Conservation (phyloP, 1,140 invertebrate species). For the Hyposmocoma kahamanoa region DNA sequence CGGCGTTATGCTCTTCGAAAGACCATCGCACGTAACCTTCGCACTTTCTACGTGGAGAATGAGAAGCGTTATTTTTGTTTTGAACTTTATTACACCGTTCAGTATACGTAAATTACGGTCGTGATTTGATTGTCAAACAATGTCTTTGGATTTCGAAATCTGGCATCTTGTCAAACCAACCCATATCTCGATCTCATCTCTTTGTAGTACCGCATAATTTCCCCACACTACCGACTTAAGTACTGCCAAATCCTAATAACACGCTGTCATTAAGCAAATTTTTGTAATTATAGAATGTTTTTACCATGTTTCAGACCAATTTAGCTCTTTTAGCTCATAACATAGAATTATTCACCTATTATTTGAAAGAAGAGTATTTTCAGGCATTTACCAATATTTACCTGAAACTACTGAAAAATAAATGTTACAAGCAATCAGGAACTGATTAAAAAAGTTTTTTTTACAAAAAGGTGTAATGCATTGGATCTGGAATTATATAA, state of each 20-base stretch:
- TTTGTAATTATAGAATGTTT: too few relatives aligned
- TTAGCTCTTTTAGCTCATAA: too few relatives aligned
- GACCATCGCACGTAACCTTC: too few relatives aligned
- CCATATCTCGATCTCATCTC: slow-evolving; percentile 31
- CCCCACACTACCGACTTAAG: not conserved
- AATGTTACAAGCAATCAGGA: too few relatives aligned
- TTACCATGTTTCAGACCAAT: too few relatives aligned
- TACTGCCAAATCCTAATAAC: slow-evolving; percentile 17
- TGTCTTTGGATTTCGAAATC: slow-evolving; percentile 20
- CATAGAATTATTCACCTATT: too few relatives aligned
- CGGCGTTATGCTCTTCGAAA: too few relatives aligned
- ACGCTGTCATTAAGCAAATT: not conserved
- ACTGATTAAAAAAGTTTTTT: too few relatives aligned
- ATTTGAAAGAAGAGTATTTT: too few relatives aligned
- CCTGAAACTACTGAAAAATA: too few relatives aligned
- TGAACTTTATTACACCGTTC: slow-evolving; percentile 28
- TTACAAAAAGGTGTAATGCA: slow-evolving; percentile 26
- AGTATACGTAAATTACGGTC: slow-evolving; percentile 39
- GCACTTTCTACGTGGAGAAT: too few relatives aligned
- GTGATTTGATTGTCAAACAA: slow-evolving; percentile 36
- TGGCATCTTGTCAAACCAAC: slow-evolving; percentile 45
- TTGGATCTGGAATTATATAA: slow-evolving; percentile 45
- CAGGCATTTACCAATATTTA: too few relatives aligned
- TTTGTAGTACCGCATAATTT: slow-evolving; percentile 27
- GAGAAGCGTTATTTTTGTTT: slow-evolving; percentile 32